Percentiles rank a stretch among this genome's conserved stretches.
phyloP scores from a whole-genome alignment of 2,888 invertebrate genomes.

The Rugalucina vietnamica region DNA sequence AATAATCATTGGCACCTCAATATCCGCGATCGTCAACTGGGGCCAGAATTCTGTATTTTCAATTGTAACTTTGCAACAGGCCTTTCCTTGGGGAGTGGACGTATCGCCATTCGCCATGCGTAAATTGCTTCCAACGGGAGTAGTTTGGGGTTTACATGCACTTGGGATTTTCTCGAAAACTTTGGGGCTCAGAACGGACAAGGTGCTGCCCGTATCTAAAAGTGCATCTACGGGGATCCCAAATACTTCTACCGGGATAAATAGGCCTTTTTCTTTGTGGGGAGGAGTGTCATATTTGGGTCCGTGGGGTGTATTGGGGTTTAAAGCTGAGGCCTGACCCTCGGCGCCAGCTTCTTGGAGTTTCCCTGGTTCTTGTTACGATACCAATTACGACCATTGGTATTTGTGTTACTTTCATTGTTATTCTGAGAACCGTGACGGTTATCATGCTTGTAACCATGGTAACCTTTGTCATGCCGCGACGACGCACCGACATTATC shows the following conservation, averaged over 20 bases:
- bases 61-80: background rate
- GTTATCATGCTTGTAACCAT: background rate
- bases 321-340: slow-evolving; percentile 24
- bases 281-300: background rate
- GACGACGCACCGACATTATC: too few relatives aligned
- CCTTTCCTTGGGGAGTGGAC: background rate
- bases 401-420: background rate
- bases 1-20: background rate
- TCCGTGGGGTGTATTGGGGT: too few relatives aligned
- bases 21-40: background rate
- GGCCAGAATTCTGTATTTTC: background rate
- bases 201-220: background rate
- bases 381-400: background rate
- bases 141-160: background rate
- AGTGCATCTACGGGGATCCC: background rate
- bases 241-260: background rate
- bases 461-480: background rate
- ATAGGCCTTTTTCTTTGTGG: background rate
- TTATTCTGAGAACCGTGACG: background rate
- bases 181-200: background rate
- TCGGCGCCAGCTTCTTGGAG: slow-evolving; percentile 7
- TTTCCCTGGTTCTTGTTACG: slow-evolving; percentile 9
- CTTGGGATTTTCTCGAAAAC: background rate
- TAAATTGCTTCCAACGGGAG: background rate
- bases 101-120: slow-evolving; percentile 1